Conservation (phyloP, 2,888 invertebrate genomes). For the Pyralis farinalis region DNA sequence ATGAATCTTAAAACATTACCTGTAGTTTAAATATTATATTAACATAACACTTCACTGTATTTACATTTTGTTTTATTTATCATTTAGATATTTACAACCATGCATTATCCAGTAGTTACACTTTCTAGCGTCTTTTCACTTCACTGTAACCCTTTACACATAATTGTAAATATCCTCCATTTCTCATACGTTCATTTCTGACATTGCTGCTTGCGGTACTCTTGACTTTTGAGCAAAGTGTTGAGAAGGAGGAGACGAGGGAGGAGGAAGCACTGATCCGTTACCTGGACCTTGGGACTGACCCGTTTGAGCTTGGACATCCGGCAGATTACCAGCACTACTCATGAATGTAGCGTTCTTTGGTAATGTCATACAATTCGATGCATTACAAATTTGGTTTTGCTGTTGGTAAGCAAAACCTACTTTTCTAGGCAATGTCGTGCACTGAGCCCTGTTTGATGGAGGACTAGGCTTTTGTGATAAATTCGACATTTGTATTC, state of each 20-base stretch:
- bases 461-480: slow-evolving; percentile 69
- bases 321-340: slow-evolving; percentile 66
- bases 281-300: slow-evolving; percentile 65
- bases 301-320: slow-evolving; percentile 73
- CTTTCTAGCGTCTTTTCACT: slow-evolving; percentile 40
- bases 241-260: slow-evolving; percentile 64
- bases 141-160: slow-evolving; percentile 65
- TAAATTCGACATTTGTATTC: slow-evolving; percentile 79
- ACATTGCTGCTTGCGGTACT: slow-evolving; percentile 91
- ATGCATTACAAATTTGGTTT: slow-evolving; percentile 68
- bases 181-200: slow-evolving; percentile 94
- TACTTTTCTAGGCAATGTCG: slow-evolving; percentile 72
- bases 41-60: slow-evolving; percentile 47
- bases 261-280: slow-evolving; percentile 51
- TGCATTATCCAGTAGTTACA: slow-evolving; percentile 53
- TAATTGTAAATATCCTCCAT: slow-evolving; percentile 81
- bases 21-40: slow-evolving; percentile 38
- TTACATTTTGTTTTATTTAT: slow-evolving; percentile 20
- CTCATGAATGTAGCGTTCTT: slow-evolving; percentile 80
- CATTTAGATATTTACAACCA: slow-evolving; percentile 72
- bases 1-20: slow-evolving; percentile 44
- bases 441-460: slow-evolving; percentile 65
- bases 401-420: slow-evolving; percentile 69
- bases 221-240: slow-evolving; percentile 76
- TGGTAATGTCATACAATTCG: slow-evolving; percentile 82